Evolutionary conservation across 2,888 invertebrate species (phyloP), one percentile per base, ranked within the genome.

Genomic region (Ectemnius continuus): DNA sequence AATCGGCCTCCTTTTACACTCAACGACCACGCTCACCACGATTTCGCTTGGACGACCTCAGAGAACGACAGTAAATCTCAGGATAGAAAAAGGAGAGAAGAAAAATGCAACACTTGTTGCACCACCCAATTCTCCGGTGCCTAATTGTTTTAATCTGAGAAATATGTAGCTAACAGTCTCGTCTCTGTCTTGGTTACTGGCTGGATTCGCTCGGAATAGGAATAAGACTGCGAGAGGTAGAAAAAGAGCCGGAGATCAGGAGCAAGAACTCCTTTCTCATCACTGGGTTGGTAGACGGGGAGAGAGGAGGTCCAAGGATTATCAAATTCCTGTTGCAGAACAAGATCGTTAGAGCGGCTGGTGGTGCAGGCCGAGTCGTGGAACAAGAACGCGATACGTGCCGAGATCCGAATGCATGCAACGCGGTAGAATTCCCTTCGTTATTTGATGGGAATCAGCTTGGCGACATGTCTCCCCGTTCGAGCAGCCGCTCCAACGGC

Each of bases 311-410:
- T 18, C 58, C 57, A 60, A 48, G 75, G 66, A 65, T 82, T 75
- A 71, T 82, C 78, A 67, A 76, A 82, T 82, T 79, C 82, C 75
- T 60, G 57, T 26, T 14, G 67, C 67, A 65, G 74, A 73, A 82
- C 82, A 67, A 80, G 82, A 82, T 82, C 80, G 82, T 80, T 82
- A 82, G 64, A 64, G 74, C 61, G 62, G 63, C 67, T 56, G 61
- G 68, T 76, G 73, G 14, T 67, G 52, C 61, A 56, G 70, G 52
- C 16, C 52, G 52, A 52, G 14, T 52, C 52, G 14, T 36, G 63
- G 68, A 66, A 70, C 79, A 81, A 81, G 82, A 81, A 81, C 57
- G 66, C 47, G 11, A 73, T 79, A 82, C 82, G 82, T 76, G 82
- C 70, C n/a, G 74, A 52, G 76, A 70, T 13, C 36, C 68, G 62